Conservation (phyloP, 2,888 invertebrate species). For the Diarsia dahlii region DNA sequence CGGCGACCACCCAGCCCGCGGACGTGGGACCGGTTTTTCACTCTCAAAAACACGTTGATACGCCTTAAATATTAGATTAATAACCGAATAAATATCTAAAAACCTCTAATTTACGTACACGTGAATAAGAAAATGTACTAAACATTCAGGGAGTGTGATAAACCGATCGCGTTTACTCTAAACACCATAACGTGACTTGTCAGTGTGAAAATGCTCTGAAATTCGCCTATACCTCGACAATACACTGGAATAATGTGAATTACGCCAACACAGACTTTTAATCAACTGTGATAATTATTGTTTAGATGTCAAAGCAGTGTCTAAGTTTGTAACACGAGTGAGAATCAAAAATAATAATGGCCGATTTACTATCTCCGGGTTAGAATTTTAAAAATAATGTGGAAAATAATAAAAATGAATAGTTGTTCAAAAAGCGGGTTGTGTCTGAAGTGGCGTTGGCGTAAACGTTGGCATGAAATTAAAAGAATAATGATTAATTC, state of each 20-base stretch:
- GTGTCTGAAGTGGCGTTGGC: conserved; percentile 88
- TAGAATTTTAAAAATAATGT: conserved; percentile 77
- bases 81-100: conserved; percentile 72
- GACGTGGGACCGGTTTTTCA: conserved; percentile 84
- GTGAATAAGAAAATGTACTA: conserved; percentile 54
- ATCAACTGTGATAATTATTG: conserved; percentile 68
- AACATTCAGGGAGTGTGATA: conserved; percentile 63
- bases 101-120: conserved; percentile 61
- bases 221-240: conserved; percentile 66
- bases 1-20: conserved; percentile 88
- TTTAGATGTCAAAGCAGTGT: conserved; percentile 67
- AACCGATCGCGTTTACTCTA: conserved; percentile 64
- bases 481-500: conserved; percentile 66
- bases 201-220: conserved; percentile 66
- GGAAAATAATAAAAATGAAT: conserved; percentile 82
- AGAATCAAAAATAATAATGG: conserved; percentile 77
- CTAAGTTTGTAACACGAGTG: conserved; percentile 61
- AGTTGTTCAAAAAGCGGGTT: conserved; percentile 80
- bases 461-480: conserved; percentile 85
- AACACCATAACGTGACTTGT: conserved; percentile 72
- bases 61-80: conserved; percentile 79
- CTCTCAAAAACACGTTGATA: conserved; percentile 85
- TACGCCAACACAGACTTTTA: conserved; percentile 40
- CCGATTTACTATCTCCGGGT: conserved; percentile 82
- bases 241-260: conserved; percentile 69